Conservation (phyloP, 2,113 vertebrate genomes). For the Leptodactylus fuscus region DNA sequence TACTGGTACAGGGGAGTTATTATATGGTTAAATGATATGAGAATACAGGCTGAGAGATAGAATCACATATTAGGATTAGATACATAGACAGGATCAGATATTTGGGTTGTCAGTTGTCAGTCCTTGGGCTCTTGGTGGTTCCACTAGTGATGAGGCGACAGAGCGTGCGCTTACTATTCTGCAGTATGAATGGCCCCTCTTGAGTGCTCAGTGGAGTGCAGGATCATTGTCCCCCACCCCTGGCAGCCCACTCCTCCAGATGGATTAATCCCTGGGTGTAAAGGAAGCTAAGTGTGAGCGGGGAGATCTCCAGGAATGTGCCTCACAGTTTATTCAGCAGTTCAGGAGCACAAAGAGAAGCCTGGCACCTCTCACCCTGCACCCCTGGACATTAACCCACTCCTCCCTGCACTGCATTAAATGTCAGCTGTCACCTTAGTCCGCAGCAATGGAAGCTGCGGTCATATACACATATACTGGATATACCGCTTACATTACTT, state of each 20-base stretch:
- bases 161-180: constrained; percentile 77
- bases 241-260: not conserved
- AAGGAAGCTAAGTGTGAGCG: not conserved
- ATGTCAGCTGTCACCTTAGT: no score
- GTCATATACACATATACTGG: no score
- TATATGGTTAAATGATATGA: no score
- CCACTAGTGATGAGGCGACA: constrained; percentile 80
- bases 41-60: not conserved
- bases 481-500: no score
- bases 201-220: constrained; percentile 81
- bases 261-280: constrained; percentile 61
- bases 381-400: not conserved
- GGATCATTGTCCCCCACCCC: constrained; percentile 71
- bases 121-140: no score
- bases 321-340: not conserved
- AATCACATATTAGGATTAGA: not conserved
- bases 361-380: not conserved
- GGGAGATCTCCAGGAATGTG: not conserved
- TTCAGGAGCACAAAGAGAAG: not conserved
- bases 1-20: no score
- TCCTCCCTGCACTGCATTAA: not conserved
- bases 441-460: no score
- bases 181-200: constrained; percentile 79
- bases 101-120: not conserved
- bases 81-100: not conserved